A percentile compares a stretch with the other conserved stretches of the same genome.
Evolutionary conservation across 2,888 invertebrate genomes (phyloP).

Genomic region (Steinernema scapterisci): DNA sequence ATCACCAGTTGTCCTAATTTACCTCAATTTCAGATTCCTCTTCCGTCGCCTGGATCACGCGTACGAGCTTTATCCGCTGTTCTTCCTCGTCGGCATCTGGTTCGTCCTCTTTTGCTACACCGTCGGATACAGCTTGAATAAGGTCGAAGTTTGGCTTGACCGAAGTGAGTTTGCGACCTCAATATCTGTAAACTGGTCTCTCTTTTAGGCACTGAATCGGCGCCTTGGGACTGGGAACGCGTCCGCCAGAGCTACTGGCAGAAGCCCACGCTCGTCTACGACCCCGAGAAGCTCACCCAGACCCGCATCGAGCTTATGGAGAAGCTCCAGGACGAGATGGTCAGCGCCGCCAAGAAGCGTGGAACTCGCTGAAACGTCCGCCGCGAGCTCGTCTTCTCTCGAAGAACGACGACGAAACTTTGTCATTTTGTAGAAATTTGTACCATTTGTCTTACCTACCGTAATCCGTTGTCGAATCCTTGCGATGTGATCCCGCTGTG

Average conservation of each 20-base stretch:
- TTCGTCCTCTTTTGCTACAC: conserved; percentile 55
- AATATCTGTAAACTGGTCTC: not conserved
- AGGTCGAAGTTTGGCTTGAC: conserved; percentile 63
- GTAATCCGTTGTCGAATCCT: too few relatives aligned
- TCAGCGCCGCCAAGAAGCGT: conserved; percentile 63
- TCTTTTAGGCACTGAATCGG: conserved; percentile 50
- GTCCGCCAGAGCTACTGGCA: conserved; percentile 63
- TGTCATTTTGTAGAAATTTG: too few relatives aligned
- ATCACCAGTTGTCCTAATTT: not conserved
- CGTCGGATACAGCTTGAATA: conserved; percentile 57
- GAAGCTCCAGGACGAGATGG: conserved; percentile 62
- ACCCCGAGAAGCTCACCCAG: conserved; percentile 56
- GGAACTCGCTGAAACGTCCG: not conserved
- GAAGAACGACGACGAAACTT: too few relatives aligned
- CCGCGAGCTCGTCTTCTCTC: too few relatives aligned
- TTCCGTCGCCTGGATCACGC: conserved; percentile 58
- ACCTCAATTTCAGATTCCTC: conserved; percentile 45
- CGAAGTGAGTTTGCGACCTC: conserved; percentile 49
- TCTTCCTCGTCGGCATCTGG: conserved; percentile 55
- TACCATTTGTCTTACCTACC: too few relatives aligned
- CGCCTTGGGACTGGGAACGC: conserved; percentile 65
- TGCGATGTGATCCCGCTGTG: too few relatives aligned
- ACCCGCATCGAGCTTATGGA: conserved; percentile 61
- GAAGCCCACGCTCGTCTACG: conserved; percentile 59
- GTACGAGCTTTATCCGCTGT: conserved; percentile 62